Evolutionary conservation across 2,888 invertebrate genomes (phyloP).

Genomic region (Aethes cnicana): DNA sequence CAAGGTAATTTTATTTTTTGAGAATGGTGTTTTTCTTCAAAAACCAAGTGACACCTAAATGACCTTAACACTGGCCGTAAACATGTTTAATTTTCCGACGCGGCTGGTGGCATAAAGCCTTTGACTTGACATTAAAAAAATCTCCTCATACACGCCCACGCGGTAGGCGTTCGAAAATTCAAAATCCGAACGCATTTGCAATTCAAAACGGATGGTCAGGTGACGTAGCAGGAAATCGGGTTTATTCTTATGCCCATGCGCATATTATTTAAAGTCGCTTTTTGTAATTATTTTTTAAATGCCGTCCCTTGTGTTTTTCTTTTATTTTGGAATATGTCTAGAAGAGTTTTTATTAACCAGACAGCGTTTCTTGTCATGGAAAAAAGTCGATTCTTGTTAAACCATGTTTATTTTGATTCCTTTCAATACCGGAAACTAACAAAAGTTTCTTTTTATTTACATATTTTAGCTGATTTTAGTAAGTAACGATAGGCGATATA

Average conservation of each 20-base stretch:
- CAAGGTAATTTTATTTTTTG: too few relatives aligned
- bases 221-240: slow-evolving; percentile 74
- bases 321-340: not conserved
- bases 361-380: too few relatives aligned
- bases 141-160: slow-evolving; percentile 54
- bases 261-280: slow-evolving; percentile 35
- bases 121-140: slow-evolving; percentile 36
- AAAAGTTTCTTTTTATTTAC: too few relatives aligned
- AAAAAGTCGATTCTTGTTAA: too few relatives aligned
- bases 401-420: too few relatives aligned
- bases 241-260: slow-evolving; percentile 41
- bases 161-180: slow-evolving; percentile 61
- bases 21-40: too few relatives aligned
- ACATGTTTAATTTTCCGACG: slow-evolving; percentile 32
- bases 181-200: slow-evolving; percentile 70
- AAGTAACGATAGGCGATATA: too few relatives aligned
- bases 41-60: not conserved
- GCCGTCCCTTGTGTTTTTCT: slow-evolving; percentile 18
- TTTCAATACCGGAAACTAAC: too few relatives aligned
- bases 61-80: slow-evolving; percentile 8
- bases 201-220: slow-evolving; percentile 50
- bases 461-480: too few relatives aligned
- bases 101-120: slow-evolving; percentile 31
- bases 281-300: slow-evolving; percentile 29
- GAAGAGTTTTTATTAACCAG: too few relatives aligned